phyloP scores from a whole-genome alignment of 2,113 vertebrate genomes.

The Triplophysa rosa region DNA sequence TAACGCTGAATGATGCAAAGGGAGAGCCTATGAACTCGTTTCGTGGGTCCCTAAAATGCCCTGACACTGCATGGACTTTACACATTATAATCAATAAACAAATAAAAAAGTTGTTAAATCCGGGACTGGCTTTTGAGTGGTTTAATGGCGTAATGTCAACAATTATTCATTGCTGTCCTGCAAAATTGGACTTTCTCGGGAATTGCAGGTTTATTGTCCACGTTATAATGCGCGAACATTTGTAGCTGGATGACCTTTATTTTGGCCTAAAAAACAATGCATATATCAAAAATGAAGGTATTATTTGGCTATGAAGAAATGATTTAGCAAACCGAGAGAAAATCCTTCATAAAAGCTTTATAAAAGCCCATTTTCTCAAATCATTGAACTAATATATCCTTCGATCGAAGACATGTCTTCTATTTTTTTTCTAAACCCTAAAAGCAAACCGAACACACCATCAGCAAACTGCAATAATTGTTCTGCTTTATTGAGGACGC shows the following conservation, averaged over 20 bases:
- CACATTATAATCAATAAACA: background rate
- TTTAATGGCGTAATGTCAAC: background rate
- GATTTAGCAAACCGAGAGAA: background rate
- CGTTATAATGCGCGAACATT: background rate
- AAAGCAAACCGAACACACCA: background rate
- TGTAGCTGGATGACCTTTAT: background rate
- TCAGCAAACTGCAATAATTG: background rate
- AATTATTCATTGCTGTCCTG: background rate
- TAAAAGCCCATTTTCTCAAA: background rate
- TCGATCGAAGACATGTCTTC: no score
- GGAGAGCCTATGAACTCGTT: background rate
- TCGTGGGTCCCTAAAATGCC: slow-evolving; percentile 1
- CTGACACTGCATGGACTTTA: slow-evolving; percentile 9
- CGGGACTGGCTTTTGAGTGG: background rate
- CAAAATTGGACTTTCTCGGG: background rate
- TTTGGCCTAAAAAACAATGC: background rate
- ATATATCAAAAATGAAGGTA: background rate
- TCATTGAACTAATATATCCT: background rate
- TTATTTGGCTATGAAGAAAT: background rate
- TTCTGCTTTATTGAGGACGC: background rate
- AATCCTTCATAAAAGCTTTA: background rate
- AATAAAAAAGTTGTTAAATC: background rate
- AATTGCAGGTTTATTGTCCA: background rate
- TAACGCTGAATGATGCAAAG: background rate
- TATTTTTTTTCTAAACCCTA: background rate